Percentiles rank a stretch among this genome's conserved stretches.
Evolutionary conservation across 1,140 invertebrate species (phyloP).

Genomic region (Neomicropteryx cornuta): DNA sequence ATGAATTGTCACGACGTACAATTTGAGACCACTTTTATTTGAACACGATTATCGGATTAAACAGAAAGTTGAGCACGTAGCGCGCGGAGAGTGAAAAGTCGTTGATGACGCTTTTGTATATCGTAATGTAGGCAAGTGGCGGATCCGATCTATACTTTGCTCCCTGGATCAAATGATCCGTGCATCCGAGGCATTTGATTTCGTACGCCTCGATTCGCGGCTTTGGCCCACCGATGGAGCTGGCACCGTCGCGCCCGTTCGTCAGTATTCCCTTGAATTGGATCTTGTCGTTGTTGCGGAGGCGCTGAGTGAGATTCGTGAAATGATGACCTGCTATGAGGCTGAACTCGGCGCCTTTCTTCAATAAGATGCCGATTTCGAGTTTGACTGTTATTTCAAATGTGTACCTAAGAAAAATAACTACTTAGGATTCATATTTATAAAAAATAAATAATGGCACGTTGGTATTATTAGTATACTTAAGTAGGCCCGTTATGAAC

Average conservation of each 20-base stretch:
- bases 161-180: slow-evolving; percentile 39
- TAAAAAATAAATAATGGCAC: slow-evolving; percentile 3
- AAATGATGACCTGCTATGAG: slow-evolving; percentile 52
- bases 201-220: slow-evolving; percentile 49
- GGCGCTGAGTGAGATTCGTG: slow-evolving; percentile 54
- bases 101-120: slow-evolving; percentile 39
- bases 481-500: background rate
- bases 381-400: slow-evolving; percentile 60
- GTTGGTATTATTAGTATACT: background rate
- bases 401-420: slow-evolving; percentile 40
- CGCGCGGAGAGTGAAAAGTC: slow-evolving; percentile 53
- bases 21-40: too few species aligned
- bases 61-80: slow-evolving; percentile 61
- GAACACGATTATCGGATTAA: slow-evolving; percentile 64
- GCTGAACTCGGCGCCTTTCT: slow-evolving; percentile 46
- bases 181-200: slow-evolving; percentile 55
- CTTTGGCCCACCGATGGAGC: slow-evolving; percentile 41
- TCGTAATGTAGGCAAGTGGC: slow-evolving; percentile 26
- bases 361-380: slow-evolving; percentile 52
- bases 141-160: slow-evolving; percentile 35
- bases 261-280: slow-evolving; percentile 55
- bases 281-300: slow-evolving; percentile 57
- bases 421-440: background rate
- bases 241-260: slow-evolving; percentile 24
- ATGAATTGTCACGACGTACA: too few species aligned